Evolutionary conservation across 2,797 vertebrate genomes (phyloP).

Genomic region (Lagorchestes hirsutus): DNA sequence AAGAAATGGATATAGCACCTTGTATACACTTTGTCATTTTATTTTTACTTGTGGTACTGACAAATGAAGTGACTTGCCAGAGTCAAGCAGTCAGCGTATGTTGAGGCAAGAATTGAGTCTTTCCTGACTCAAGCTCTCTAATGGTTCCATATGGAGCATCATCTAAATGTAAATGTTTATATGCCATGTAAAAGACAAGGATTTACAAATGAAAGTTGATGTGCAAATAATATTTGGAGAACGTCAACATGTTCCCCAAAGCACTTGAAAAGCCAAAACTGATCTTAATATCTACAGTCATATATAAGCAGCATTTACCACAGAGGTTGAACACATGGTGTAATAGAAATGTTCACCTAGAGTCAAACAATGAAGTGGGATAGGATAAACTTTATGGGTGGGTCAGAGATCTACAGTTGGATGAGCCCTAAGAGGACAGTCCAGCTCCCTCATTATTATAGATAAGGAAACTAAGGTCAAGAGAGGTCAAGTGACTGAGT

Average conservation of each 20-base stretch:
- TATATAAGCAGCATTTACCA: neutral
- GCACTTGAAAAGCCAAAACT: neutral
- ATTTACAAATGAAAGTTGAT: neutral
- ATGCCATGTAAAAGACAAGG: neutral
- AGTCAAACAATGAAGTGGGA: neutral
- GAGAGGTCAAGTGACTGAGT: neutral
- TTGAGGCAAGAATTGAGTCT: neutral
- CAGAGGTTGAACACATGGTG: rapidly evolving
- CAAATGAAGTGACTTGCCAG: neutral
- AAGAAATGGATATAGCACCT: neutral
- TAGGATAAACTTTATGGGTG: neutral
- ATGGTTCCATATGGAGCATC: neutral
- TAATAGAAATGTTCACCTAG: neutral
- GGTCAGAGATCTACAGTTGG: neutral
- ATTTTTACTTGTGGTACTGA: neutral
- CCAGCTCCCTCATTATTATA: neutral
- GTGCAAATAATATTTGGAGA: neutral
- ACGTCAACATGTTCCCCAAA: neutral
- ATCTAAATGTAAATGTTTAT: neutral
- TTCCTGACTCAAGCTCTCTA: neutral
- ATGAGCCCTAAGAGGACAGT: neutral
- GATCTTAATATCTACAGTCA: neutral
- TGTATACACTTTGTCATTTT: neutral
- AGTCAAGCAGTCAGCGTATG: neutral
- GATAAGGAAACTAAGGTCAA: neutral